Evolutionary conservation across 2,888 invertebrate genomes (phyloP).

Genomic region (Perizoma flavofasciatum): DNA sequence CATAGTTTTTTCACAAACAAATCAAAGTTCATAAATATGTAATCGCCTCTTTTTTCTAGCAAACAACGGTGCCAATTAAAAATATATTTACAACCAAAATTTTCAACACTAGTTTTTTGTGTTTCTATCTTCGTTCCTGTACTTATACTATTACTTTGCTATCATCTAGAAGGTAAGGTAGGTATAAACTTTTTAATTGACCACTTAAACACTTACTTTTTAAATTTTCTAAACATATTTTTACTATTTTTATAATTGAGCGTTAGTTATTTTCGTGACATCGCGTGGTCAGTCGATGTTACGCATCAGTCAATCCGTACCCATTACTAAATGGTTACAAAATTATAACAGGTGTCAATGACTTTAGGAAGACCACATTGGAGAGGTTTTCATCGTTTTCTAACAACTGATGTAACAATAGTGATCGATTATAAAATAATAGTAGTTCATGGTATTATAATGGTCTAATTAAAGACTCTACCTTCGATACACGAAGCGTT

Average conservation of each 20-base stretch:
- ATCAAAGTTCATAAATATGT: too few species aligned
- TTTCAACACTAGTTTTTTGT: too few species aligned
- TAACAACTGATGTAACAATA: background rate
- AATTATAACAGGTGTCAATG: slow-evolving; percentile 38
- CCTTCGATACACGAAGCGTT: too few species aligned
- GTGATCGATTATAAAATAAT: too few species aligned
- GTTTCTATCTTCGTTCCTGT: too few species aligned
- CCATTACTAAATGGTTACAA: slow-evolving; percentile 40
- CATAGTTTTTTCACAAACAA: too few species aligned
- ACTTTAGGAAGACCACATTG: slow-evolving; percentile 18
- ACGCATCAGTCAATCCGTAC: slow-evolving; percentile 37
- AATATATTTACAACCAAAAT: too few species aligned
- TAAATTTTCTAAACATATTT: slow-evolving; percentile 11
- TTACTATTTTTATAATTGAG: slow-evolving; percentile 19
- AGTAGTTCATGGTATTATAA: too few species aligned
- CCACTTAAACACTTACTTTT: slow-evolving; percentile 18
- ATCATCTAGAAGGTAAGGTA: slow-evolving; percentile 1
- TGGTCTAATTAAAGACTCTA: too few species aligned
- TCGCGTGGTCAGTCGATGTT: slow-evolving; percentile 37
- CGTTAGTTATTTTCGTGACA: slow-evolving; percentile 28
- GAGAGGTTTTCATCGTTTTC: background rate
- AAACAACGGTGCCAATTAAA: too few species aligned
- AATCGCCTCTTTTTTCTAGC: too few species aligned
- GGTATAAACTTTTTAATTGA: slow-evolving; percentile 12
- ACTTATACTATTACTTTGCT: background rate